Conservation (phyloP, 2,797 vertebrate species). For the Siniperca obscura region DNA sequence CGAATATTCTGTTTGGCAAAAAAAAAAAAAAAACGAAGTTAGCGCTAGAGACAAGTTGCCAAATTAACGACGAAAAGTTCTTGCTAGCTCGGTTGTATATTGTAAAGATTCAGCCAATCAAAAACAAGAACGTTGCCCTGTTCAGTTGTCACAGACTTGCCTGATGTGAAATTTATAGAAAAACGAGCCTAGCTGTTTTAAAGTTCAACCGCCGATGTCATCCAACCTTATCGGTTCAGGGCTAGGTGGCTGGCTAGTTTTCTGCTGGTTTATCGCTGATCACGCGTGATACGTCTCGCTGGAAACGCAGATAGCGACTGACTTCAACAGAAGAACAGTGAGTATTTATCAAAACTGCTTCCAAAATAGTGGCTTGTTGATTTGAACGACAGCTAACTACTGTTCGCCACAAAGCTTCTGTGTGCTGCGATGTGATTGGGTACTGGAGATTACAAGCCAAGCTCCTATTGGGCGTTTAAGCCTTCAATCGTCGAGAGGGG, state of each 20-base stretch:
- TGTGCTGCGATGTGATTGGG: conserved; percentile 69
- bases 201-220: conserved; percentile 64
- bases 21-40: conserved; percentile 21
- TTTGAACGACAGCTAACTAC: conserved; percentile 68
- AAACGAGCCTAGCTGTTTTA: conserved; percentile 47
- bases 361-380: conserved; percentile 81
- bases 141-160: conserved; percentile 44
- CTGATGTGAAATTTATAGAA: conserved; percentile 50
- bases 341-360: conserved; percentile 80
- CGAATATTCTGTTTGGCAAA: conserved; percentile 33
- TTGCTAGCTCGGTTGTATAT: conserved; percentile 26
- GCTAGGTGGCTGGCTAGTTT: conserved; percentile 55
- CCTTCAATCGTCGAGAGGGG: conserved; percentile 39
- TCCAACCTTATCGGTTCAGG: conserved; percentile 49
- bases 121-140: conserved; percentile 29
- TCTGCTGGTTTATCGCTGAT: conserved; percentile 61
- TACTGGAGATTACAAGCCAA: background rate
- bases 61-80: conserved; percentile 38
- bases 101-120: conserved; percentile 9
- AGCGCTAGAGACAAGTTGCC: conserved; percentile 18
- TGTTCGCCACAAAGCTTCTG: conserved; percentile 67
- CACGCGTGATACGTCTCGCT: conserved; percentile 56
- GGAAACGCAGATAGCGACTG: conserved; percentile 66
- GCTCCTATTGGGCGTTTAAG: conserved; percentile 59
- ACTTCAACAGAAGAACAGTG: conserved; percentile 61